Base-by-base conservation (phyloP, 2,113 vertebrate genomes). In the Rhinichthys klamathensis region DNA sequence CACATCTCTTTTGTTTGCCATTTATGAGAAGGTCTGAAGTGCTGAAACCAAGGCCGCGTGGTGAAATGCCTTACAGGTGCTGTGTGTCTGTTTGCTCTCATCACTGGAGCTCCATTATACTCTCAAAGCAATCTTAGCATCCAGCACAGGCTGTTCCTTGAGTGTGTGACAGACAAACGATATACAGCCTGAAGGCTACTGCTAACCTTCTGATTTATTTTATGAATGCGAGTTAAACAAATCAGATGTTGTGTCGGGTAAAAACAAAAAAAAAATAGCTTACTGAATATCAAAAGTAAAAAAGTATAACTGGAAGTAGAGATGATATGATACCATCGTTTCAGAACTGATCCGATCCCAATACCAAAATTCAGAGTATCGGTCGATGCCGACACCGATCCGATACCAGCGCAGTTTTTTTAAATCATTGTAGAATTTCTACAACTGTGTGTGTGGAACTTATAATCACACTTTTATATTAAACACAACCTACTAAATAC, bases 1-100 rank as follows among this genome's bases (percentile, higher is more conserved):
- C 67, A 58, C 86, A 82, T 82, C 63, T 82, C 83, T 89, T 82
- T 75, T 46, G 12, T 70, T 58, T 61, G 0, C 72, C 74, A 82
- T 80, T 81, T 87, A 86, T 72, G 44, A 69, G 67, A 60, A 74
- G 44, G 49, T 9, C 7, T 49, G 69, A 82, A 78, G 41, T 38
- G 25, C 46, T 85, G 65, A 23, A 56, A 84, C 76, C 76, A 46
- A 58, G 56, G 18, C 58, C 78, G 49, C 54, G 41, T 84, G 80
- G n/a, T 49, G 60, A 46, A 84, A 69, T 83, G 80, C 63, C 60
- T 65, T n/a, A n/a, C 32, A 65, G 44, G 67, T 73, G 27, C 51
- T 2, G 5, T 21, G 65, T 78, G 67, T 73, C 73, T 82, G 78
- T 77, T 41, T 56, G 30, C 51, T 77, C 6, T 69, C 74, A 72